These are phyloP conservation scores for Columbina picui DNA, from an alignment of 2,113 vertebrate species.

Conservation along the genomic window DNA sequence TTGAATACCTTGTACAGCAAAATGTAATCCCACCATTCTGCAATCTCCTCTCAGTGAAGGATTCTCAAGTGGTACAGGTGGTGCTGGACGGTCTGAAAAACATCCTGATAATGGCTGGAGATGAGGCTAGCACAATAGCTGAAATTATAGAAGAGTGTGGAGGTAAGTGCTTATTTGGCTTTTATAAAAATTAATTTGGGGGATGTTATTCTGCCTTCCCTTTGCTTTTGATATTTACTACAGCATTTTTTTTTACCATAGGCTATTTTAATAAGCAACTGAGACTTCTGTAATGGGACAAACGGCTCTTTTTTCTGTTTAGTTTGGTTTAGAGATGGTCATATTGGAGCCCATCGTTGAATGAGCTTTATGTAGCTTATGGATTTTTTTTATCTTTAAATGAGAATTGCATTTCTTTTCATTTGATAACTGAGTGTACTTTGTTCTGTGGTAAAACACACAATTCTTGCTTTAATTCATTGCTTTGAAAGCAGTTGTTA, in stretches of 20 bases:
- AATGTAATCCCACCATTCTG: constrained; percentile 98
- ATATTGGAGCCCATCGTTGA: neutral
- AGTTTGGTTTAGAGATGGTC: neutral
- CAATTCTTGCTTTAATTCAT: neutral
- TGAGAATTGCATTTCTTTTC: neutral
- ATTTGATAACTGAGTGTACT: neutral
- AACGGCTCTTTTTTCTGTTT: neutral
- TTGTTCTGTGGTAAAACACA: neutral
- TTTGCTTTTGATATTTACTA: neutral
- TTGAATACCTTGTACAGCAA: constrained; percentile 97
- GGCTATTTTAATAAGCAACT: neutral
- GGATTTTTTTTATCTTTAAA: neutral
- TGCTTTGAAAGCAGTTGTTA: neutral
- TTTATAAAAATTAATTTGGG: neutral
- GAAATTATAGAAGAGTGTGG: constrained; percentile 99
- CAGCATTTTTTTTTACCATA: neutral
- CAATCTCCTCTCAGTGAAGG: constrained; percentile 94
- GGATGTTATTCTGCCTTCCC: neutral
- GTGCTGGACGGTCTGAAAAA: constrained; percentile 98
- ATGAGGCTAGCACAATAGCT: constrained; percentile 95
- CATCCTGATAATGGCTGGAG: constrained; percentile 98
- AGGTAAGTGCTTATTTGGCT: constrained; percentile 77
- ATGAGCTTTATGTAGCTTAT: neutral
- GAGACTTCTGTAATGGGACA: neutral
- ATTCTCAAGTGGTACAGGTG: constrained; percentile 98